Percentiles rank a stretch among this genome's conserved stretches.
These are phyloP conservation scores for Ascaphus truei DNA, from an alignment of 2,113 vertebrate genomes.

Conservation along the genomic window DNA sequence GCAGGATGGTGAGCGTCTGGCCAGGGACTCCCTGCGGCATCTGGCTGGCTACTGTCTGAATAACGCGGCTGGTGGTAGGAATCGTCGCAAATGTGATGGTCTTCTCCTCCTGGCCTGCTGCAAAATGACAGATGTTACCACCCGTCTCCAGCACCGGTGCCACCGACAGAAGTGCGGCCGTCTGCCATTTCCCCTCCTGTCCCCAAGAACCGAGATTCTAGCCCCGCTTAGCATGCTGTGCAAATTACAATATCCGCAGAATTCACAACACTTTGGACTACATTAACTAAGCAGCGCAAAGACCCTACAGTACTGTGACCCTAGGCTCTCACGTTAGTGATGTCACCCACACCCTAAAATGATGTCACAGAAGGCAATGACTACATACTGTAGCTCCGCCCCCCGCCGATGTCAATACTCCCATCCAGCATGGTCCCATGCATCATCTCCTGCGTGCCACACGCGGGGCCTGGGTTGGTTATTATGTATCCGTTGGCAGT, in stretches of 20 bases:
- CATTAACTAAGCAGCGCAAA: no score
- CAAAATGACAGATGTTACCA: not conserved
- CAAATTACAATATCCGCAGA: no score
- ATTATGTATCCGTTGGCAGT: slow-evolving; percentile 87
- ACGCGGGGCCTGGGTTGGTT: slow-evolving; percentile 61
- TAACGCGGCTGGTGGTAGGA: slow-evolving; percentile 74
- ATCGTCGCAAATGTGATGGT: slow-evolving; percentile 66
- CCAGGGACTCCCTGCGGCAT: slow-evolving; percentile 67
- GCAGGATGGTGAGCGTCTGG: slow-evolving; percentile 76
- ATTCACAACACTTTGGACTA: no score
- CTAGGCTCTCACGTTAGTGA: no score
- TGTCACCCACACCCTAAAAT: no score
- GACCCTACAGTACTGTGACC: no score
- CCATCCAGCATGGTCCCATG: slow-evolving; percentile 61
- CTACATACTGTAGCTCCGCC: slow-evolving; percentile 62
- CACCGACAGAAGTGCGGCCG: not conserved
- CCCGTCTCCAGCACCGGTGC: not conserved
- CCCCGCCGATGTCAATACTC: no score
- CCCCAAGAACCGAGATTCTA: no score
- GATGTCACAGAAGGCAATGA: fast-evolving
- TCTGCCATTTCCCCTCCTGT: not conserved
- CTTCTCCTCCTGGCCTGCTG: slow-evolving; percentile 71
- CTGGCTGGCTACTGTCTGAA: slow-evolving; percentile 83
- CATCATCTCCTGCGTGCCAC: slow-evolving; percentile 54
- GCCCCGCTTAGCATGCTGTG: no score